Evolutionary conservation across 2,888 invertebrate species (phyloP).

Genomic region (Melieria picta): DNA sequence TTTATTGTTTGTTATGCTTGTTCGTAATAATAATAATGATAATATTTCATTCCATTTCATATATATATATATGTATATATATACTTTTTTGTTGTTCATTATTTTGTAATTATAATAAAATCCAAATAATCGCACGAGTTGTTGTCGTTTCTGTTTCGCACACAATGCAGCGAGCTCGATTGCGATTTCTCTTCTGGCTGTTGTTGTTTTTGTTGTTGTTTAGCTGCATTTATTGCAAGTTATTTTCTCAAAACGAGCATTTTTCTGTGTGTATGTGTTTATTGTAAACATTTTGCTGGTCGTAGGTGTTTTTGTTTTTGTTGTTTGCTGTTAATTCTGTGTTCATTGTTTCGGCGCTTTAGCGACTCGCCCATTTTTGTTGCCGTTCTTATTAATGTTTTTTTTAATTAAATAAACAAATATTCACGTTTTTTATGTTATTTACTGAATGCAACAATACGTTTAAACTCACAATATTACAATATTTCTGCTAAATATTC

Average conservation of each 20-base stretch:
- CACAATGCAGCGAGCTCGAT: no score
- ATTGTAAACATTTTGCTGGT: conserved; percentile 32
- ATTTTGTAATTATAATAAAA: no score
- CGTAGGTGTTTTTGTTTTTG: conserved; percentile 11
- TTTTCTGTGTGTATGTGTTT: background rate
- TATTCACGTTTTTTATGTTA: conserved; percentile 36
- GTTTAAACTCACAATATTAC: conserved; percentile 63
- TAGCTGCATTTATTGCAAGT: background rate
- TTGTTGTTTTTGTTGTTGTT: background rate
- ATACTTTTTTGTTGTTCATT: no score
- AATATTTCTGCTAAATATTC: conserved; percentile 64
- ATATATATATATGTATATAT: no score
- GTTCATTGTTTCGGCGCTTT: conserved; percentile 23
- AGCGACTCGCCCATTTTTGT: conserved; percentile 38
- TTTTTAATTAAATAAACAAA: background rate
- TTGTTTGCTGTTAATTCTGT: background rate
- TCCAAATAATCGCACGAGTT: no score
- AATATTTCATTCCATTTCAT: no score
- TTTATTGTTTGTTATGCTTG: no score
- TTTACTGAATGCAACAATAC: conserved; percentile 61
- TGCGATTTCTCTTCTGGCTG: background rate
- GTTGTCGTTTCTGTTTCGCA: no score
- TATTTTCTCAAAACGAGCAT: background rate
- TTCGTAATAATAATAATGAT: no score
- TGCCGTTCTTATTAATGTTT: conserved; percentile 29